Evolutionary conservation across 2,888 invertebrate genomes (phyloP), one percentile per base, ranked within the genome.

Genomic region (Nowickia ferox): DNA sequence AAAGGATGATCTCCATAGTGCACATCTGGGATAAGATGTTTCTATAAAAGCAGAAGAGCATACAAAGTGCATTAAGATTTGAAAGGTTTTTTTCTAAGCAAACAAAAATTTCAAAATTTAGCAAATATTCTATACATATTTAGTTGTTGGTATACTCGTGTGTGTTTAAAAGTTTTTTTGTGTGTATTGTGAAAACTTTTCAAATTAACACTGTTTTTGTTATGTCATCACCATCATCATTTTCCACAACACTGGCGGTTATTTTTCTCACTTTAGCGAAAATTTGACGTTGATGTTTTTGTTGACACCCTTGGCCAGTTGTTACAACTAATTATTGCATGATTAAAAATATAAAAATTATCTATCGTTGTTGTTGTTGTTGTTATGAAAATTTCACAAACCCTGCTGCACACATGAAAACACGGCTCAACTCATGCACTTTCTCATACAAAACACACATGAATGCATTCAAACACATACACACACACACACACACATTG

Each of bases 301-400:
- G 82, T 86, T 82, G 71, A 86, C 85, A 86, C 82, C 78, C 77
- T 30, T 13, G 22, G 57, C 38, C 63, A 42, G 48, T 57, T 74
- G 63, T 63, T 48, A 44, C 55, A 79, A 61, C 75, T 86, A 79
- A 82, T 82, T 78, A 79, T 86, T 59, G 75, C 78, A 78, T 86
- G 78, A 82, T 79, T 82, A 82, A 63, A 71, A 71, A 61, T 71
- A 71, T 72, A 65, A 75, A 87, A 84, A 86, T 81, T 81, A 80
- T 81, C 69, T 82, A 44, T 75, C 15, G 10, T 38, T 46, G 19
- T 66, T 46, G 22, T 66, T 75, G 55, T 69, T 84, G 85, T 86
- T 85, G 68, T 82, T 82, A 68, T 78, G 81, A 59, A 77, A 44
- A 57, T 53, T 57, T 66, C 48, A 77, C 79, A 76, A 55, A 65